These are phyloP conservation scores for Syrista parreyssii DNA, from an alignment of 2,888 invertebrate genomes.

Conservation along the genomic window DNA sequence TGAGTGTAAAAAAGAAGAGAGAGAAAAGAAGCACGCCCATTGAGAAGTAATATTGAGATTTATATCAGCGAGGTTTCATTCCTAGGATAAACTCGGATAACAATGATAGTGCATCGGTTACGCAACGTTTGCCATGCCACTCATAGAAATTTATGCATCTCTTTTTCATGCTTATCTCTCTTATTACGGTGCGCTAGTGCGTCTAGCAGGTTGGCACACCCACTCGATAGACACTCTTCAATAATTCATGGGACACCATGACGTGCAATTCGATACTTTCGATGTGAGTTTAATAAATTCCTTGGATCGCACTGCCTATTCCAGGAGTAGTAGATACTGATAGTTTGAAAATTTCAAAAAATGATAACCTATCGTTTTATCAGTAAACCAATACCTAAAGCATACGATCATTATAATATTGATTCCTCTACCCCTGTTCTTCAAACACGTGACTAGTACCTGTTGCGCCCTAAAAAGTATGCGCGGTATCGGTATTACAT, in stretches of 20 bases:
- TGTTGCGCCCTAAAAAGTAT: too few species aligned
- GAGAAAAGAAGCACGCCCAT: not conserved
- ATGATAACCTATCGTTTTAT: not conserved
- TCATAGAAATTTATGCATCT: not conserved
- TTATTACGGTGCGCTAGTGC: slow-evolving; percentile 10
- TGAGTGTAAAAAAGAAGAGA: not conserved
- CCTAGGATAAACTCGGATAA: not conserved
- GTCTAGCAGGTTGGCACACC: slow-evolving; percentile 21
- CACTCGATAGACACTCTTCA: slow-evolving; percentile 20
- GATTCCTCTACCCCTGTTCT: not conserved
- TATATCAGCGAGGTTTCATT: not conserved
- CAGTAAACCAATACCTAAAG: not conserved
- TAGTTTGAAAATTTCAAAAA: not conserved
- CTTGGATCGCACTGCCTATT: not conserved
- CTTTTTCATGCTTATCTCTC: not conserved
- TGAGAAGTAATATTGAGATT: not conserved
- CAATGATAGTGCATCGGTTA: slow-evolving; percentile 12
- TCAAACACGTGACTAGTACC: not conserved
- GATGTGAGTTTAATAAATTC: not conserved
- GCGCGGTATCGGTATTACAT: not conserved
- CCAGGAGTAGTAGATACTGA: not conserved
- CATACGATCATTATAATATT: not conserved
- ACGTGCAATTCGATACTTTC: slow-evolving; percentile 13
- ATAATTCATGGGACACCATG: slow-evolving; percentile 18
- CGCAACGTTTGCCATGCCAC: slow-evolving; percentile 11